Evolutionary conservation across 2,888 invertebrate species (phyloP).

Genomic region (Sminthurinus aureus): DNA sequence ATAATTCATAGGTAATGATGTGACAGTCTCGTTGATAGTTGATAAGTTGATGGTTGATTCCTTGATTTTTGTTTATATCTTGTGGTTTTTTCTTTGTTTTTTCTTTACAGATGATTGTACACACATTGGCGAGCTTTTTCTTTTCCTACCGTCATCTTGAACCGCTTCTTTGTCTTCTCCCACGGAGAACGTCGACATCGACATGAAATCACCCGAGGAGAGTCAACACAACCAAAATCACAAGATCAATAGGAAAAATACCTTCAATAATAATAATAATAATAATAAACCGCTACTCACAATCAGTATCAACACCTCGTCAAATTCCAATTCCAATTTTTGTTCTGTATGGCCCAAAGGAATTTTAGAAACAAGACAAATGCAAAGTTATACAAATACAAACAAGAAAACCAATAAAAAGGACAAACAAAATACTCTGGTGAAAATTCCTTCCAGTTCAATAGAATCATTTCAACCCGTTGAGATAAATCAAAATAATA

Average conservation of each 20-base stretch:
- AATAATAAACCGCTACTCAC: too few relatives aligned
- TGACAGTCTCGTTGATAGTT: too few relatives aligned
- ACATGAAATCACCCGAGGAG: slow-evolving; percentile 14
- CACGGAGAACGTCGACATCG: background rate
- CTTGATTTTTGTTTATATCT: background rate
- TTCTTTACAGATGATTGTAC: slow-evolving; percentile 21
- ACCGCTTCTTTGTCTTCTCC: background rate
- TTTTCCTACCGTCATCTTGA: background rate
- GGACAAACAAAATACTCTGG: background rate
- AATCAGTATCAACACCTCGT: too few relatives aligned
- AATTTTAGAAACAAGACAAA: background rate
- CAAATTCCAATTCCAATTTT: too few relatives aligned
- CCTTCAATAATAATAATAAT: too few relatives aligned
- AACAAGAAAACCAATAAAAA: background rate
- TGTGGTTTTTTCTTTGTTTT: slow-evolving; percentile 1
- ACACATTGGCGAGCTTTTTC: background rate
- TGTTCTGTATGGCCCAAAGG: too few relatives aligned
- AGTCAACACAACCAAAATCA: background rate
- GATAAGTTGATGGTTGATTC: background rate
- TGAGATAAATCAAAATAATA: background rate
- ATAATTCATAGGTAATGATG: too few relatives aligned
- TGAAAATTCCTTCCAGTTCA: too few relatives aligned
- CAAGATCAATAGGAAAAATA: background rate
- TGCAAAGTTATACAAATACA: background rate
- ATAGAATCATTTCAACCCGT: background rate